These are phyloP conservation scores for Pipistrellus nathusii DNA, from an alignment of 2,797 vertebrate species.

Conservation along the genomic window DNA sequence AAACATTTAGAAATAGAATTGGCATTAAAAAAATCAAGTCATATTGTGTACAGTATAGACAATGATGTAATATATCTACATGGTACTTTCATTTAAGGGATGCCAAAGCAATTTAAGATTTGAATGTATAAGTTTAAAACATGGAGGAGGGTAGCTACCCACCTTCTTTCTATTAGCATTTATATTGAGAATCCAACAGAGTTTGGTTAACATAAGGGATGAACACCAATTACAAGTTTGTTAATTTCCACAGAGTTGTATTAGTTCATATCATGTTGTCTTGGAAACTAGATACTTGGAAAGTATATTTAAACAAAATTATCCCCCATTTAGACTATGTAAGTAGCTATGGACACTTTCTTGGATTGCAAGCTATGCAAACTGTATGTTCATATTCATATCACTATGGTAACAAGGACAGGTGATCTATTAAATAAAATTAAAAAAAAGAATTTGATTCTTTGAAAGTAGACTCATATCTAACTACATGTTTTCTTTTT, in stretches of 20 bases:
- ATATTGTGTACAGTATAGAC: neutral
- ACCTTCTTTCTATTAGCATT: constrained; percentile 58
- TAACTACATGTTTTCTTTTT: neutral
- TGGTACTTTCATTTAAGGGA: neutral
- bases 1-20: constrained; percentile 26
- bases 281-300: constrained; percentile 58
- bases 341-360: constrained; percentile 17
- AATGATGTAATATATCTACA: constrained; percentile 1
- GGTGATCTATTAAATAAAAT: constrained; percentile 13
- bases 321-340: constrained; percentile 32
- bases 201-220: neutral
- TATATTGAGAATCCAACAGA: constrained; percentile 46
- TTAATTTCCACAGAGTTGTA: constrained; percentile 9
- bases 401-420: constrained; percentile 43
- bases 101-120: neutral
- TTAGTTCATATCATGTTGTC: constrained; percentile 51
- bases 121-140: constrained; percentile 25
- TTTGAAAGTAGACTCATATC: neutral
- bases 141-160: neutral
- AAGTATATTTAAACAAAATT: constrained; percentile 25
- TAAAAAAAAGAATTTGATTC: constrained; percentile 26
- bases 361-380: constrained; percentile 11
- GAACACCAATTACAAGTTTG: constrained; percentile 43
- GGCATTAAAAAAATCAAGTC: neutral
- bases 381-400: constrained; percentile 10